These are phyloP conservation scores for Troglohyphantes excavatus DNA, from an alignment of 2,888 invertebrate genomes.

Conservation along the genomic window DNA sequence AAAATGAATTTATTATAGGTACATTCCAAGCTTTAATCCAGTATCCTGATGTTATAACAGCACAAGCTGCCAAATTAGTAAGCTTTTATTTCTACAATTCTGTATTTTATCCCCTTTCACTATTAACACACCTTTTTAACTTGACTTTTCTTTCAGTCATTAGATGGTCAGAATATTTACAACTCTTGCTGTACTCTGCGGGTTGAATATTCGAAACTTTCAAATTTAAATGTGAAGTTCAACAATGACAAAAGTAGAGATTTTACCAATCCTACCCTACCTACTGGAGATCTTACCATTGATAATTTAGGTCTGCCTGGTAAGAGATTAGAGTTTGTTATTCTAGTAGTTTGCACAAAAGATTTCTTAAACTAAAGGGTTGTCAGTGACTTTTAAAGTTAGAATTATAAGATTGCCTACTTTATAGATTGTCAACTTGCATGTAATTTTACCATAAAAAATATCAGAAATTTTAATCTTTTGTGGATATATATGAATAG, in stretches of 20 bases:
- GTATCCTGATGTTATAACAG: constrained; percentile 97
- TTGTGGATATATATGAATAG: too few species aligned
- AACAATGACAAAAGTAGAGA: constrained; percentile 99
- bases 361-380: too few species aligned
- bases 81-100: constrained; percentile 83
- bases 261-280: constrained; percentile 98
- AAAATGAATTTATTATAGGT: constrained; percentile 85
- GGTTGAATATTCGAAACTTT: constrained; percentile 99
- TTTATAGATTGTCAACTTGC: too few species aligned
- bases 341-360: too few species aligned
- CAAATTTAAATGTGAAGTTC: constrained; percentile 98
- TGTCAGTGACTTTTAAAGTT: too few species aligned
- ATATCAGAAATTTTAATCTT: too few species aligned
- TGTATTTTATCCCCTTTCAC: not conserved
- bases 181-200: constrained; percentile 99
- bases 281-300: constrained; percentile 90
- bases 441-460: too few species aligned
- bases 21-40: constrained; percentile 99
- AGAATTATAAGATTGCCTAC: too few species aligned
- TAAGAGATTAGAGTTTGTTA: constrained; percentile 25
- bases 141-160: constrained; percentile 85
- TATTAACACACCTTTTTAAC: not conserved
- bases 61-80: constrained; percentile 97
- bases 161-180: constrained; percentile 99
- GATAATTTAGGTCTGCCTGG: constrained; percentile 78